Evolutionary conservation across 2,888 invertebrate genomes (phyloP), one percentile per base, ranked within the genome.

Genomic region (Camptogramma bilineatum): DNA sequence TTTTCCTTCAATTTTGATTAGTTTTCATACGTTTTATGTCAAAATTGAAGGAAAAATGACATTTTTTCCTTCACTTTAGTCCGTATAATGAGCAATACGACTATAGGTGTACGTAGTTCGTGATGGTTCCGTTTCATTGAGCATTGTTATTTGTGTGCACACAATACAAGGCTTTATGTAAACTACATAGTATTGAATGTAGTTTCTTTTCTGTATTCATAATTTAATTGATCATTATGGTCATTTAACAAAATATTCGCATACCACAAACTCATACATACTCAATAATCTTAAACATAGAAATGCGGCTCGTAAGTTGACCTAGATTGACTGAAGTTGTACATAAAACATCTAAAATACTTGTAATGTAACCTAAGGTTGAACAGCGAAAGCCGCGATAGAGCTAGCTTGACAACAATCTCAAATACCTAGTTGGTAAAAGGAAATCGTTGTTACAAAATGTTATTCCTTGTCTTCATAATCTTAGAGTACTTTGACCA

Each of bases 371-470:
- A 13, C 34, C 34, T 39, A 13, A 39, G 34, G 34, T 39, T 39
- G 34, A 39, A 39, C 34, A 39, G 34, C 34, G 34, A 39, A 39
- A 39, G 34, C 34, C 9, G 2, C 34, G 34, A 34, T 34, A 34
- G 34, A 42, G 42, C 42, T 42, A 42, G n/a, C 44, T 44, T 17
- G 44, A 44, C 44, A 44, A 44, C 44, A 17, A 54, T 46, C 24
- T 17, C 17, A 54, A 54, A 44, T 46, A 21, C 54, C 28, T 18
- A 31, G 16, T 48, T 53, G 24, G 34, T 21, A 2, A 46, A 34
- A 19, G 31, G 28, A 59, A 34, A 21, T 21, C 17, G 21, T n/a
- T 19, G 53, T 63, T 57, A 52, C 62, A 21, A 57, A 63, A 57
- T 48, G 47, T 19, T 10, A 50, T 44, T 24, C 28, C 51, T 44